Conservation (phyloP, 2,797 vertebrate species). For the Parambassis ranga region DNA sequence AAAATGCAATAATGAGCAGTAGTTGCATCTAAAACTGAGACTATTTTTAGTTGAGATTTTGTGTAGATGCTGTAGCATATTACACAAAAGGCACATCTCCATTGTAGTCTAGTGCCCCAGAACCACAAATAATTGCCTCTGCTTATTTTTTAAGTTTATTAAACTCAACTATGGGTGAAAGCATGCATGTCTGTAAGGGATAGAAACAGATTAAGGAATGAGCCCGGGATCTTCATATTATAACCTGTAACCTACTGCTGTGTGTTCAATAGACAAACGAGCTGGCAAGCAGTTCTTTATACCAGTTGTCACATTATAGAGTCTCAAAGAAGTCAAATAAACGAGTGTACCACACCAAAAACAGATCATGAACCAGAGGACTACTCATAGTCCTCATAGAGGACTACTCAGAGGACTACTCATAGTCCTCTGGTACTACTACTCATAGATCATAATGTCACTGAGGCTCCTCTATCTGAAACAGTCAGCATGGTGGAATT, state of each 20-base stretch:
- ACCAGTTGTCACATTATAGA: neutral
- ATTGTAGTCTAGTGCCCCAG: constrained; percentile 13
- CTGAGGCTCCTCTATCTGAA: neutral
- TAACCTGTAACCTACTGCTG: constrained; percentile 1
- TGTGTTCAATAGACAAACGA: neutral
- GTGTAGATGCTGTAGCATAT: constrained; percentile 6
- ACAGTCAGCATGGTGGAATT: neutral
- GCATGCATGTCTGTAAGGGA: constrained; percentile 6
- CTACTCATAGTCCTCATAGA: too few species aligned
- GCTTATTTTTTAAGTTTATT: constrained; percentile 27
- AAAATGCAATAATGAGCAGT: constrained; percentile 48
- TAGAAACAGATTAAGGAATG: neutral
- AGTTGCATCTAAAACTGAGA: constrained; percentile 38
- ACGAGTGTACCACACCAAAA: too few species aligned
- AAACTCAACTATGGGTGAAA: constrained; percentile 9
- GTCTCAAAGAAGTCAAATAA: neutral
- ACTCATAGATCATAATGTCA: constrained; percentile 6
- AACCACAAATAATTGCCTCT: constrained; percentile 39
- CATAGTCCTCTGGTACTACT: neutral
- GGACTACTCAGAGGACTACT: too few species aligned
- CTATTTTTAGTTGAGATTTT: constrained; percentile 35
- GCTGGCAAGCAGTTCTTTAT: neutral
- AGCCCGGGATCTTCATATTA: constrained; percentile 1
- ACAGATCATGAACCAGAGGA: too few species aligned
- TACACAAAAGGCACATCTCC: neutral